Conservation (phyloP, 2,797 vertebrate species). For the Pseudomugil tenellus region DNA sequence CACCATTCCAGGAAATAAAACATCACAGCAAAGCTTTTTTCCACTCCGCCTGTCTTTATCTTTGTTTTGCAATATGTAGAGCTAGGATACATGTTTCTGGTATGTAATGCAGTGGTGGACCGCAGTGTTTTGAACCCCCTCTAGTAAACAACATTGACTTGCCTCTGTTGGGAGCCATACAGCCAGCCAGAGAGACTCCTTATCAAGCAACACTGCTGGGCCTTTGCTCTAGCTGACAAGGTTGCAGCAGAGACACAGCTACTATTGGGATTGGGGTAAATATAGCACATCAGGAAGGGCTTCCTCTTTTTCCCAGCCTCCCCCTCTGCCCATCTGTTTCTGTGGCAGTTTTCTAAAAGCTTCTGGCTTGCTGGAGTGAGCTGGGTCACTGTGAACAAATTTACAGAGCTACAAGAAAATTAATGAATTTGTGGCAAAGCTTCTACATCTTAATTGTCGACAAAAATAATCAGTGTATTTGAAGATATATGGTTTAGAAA, state of each 20-base stretch:
- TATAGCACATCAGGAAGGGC: slow-evolving; percentile 74
- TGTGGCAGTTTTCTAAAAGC: slow-evolving; percentile 48
- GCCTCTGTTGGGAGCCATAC: slow-evolving; percentile 44
- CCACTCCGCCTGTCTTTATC: slow-evolving; percentile 12
- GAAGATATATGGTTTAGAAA: background rate
- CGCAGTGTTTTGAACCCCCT: slow-evolving; percentile 10
- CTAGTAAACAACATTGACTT: slow-evolving; percentile 35
- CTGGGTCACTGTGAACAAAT: slow-evolving; percentile 21
- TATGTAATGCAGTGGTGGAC: background rate
- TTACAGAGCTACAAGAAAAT: slow-evolving; percentile 26
- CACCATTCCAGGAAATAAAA: slow-evolving; percentile 62
- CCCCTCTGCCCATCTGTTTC: slow-evolving; percentile 50
- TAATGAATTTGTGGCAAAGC: background rate
- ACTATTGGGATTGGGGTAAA: slow-evolving; percentile 68
- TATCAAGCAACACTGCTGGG: slow-evolving; percentile 63
- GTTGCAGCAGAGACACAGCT: slow-evolving; percentile 54
- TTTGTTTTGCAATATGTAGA: slow-evolving; percentile 25
- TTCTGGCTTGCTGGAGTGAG: slow-evolving; percentile 38
- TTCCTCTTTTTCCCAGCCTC: slow-evolving; percentile 54
- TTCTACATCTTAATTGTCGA: background rate
- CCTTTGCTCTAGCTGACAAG: slow-evolving; percentile 51
- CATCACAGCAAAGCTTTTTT: slow-evolving; percentile 26
- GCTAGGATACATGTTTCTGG: slow-evolving; percentile 21
- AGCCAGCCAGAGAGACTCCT: slow-evolving; percentile 67
- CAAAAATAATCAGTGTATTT: slow-evolving; percentile 3